These are phyloP conservation scores for Globicephala melas DNA, from an alignment of 2,113 vertebrate genomes.

Conservation along the genomic window DNA sequence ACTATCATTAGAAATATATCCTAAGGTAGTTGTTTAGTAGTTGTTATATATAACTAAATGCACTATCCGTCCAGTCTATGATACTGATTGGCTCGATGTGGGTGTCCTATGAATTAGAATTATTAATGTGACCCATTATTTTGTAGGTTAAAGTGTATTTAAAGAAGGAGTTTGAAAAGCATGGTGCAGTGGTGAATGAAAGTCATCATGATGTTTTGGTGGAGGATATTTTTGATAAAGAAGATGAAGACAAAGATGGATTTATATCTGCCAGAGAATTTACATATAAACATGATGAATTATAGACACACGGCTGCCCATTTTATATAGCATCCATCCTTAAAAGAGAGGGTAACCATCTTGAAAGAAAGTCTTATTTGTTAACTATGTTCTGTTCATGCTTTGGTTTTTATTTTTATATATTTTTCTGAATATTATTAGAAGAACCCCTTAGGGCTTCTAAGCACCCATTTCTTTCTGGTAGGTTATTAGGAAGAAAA, in stretches of 20 bases:
- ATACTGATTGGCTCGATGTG: not conserved
- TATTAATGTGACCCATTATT: constrained; percentile 38
- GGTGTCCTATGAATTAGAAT: not conserved
- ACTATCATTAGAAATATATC: not conserved
- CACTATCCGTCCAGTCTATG: not conserved
- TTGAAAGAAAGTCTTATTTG: constrained; percentile 63
- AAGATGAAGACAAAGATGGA: constrained; percentile 95
- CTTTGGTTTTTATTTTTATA: constrained; percentile 56
- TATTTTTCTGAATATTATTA: constrained; percentile 54
- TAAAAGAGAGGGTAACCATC: constrained; percentile 5
- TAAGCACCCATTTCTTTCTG: constrained; percentile 58
- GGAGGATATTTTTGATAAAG: constrained; percentile 95
- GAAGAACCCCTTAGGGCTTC: constrained; percentile 43
- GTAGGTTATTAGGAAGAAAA: constrained; percentile 60
- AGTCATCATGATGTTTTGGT: constrained; percentile 94
- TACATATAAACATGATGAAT: constrained; percentile 95
- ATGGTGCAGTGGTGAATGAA: constrained; percentile 92
- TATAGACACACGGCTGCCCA: constrained; percentile 78
- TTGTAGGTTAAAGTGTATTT: constrained; percentile 94
- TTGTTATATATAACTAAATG: not conserved
- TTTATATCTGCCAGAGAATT: constrained; percentile 98
- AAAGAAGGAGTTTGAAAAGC: constrained; percentile 93
- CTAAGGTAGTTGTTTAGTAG: not conserved
- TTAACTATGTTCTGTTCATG: constrained; percentile 30
- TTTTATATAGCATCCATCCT: constrained; percentile 2